Evolutionary conservation across 2,888 invertebrate genomes (phyloP).

Genomic region (Sphaerophoria rueppellii): DNA sequence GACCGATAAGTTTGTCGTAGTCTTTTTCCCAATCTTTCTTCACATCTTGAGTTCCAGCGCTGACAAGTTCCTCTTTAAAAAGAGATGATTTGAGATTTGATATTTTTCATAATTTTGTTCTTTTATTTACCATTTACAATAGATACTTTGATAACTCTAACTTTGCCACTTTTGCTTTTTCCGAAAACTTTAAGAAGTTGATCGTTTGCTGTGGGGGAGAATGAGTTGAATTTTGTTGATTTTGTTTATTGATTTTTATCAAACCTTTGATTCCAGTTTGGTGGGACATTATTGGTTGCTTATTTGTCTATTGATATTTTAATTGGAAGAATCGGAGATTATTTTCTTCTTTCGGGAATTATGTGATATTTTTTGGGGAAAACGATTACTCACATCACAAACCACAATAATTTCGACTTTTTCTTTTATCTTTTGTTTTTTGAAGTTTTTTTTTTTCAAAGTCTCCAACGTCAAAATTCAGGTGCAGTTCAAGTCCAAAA

Average conservation of each 20-base stretch:
- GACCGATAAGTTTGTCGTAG: slow-evolving; percentile 89
- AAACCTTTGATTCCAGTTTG: slow-evolving; percentile 95
- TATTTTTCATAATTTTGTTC: slow-evolving; percentile 76
- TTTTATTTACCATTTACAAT: slow-evolving; percentile 90
- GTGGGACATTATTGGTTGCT: slow-evolving; percentile 88
- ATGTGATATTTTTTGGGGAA: slow-evolving; percentile 7
- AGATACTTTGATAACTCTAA: slow-evolving; percentile 90
- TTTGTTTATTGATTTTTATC: slow-evolving; percentile 5
- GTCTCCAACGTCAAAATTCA: slow-evolving; percentile 31
- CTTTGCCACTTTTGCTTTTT: slow-evolving; percentile 89
- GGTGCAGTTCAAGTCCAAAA: no score
- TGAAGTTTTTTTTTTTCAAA: slow-evolving; percentile 58
- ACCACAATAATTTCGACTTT: background rate
- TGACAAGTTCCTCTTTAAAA: slow-evolving; percentile 87
- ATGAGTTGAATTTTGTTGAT: background rate
- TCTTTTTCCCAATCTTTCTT: slow-evolving; percentile 93
- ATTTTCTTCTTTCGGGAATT: background rate
- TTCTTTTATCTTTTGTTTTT: slow-evolving; percentile 26
- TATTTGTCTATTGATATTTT: slow-evolving; percentile 33
- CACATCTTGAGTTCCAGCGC: slow-evolving; percentile 86
- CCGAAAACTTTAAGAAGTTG: slow-evolving; percentile 91
- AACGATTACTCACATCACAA: slow-evolving; percentile 55
- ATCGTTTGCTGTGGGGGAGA: slow-evolving; percentile 87
- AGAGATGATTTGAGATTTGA: no score
- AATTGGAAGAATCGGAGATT: slow-evolving; percentile 8